Base-by-base conservation (phyloP, 2,797 vertebrate species). In the Mus minutoides region DNA sequence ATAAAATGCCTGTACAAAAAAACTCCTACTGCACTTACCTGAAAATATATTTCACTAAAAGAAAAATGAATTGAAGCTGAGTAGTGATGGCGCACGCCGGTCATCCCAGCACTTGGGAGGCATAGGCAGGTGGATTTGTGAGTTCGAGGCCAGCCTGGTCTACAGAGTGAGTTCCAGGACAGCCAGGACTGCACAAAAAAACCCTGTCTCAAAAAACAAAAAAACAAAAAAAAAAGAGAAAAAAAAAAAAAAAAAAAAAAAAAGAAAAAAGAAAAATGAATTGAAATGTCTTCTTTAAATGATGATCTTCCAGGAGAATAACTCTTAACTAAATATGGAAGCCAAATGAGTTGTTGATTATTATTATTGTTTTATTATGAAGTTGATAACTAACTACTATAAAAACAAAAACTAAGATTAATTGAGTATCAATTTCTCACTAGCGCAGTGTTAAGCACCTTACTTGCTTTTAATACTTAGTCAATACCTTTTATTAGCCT, bases 271-370 rank as follows among this genome's bases (percentile, higher is more conserved):
- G 58, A 69, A 84, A 69, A 80, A 14, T 34, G 1, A 94, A 86
- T 83, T 60, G 19, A 78, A 90, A 46, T 82, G 1, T 58, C 75
- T 91, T 52, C 60, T 83, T 64, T 83, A 69, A 88, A 6, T 62
- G 31, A 92, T 60, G 52, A 87, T 71, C 31, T 46, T 69, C 0
- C 3, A 31, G 49, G 49, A 94, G 31, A 80, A 64, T 69, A 94
- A n/a, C 62, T 58, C 79, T 87, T 56, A 91, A 49, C 67, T 79
- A 78, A 92, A 87, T 78, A 37, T 80, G 37, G 17, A 90, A 82
- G 29, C 11, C 9, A 34, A 21, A 67, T 43, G 3, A 46, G 84
- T 73, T 67, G 43, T 37, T 85, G 78, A 49, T n/a, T 60, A 77
- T 62, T 56, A 71, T 82, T n/a, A 91, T n/a, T 80, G 1, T 11